Evolutionary conservation across 2,888 invertebrate species (phyloP), one percentile per base, ranked within the genome.

Genomic region (Stenodema calcarata): DNA sequence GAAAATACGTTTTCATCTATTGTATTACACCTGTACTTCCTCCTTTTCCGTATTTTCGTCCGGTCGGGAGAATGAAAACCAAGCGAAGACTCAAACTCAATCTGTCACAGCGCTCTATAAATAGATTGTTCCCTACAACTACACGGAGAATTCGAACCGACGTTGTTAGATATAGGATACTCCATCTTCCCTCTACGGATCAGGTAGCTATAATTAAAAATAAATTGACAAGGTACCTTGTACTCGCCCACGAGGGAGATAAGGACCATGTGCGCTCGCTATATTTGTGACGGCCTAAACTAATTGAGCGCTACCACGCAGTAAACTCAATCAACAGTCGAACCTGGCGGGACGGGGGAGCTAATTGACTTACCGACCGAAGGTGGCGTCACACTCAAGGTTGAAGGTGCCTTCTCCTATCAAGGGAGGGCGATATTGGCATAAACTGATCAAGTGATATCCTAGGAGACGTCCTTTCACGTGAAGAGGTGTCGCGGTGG

Each of bases 391-490:
- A 73, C 73, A 16, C 73, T 73, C 73, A 73, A 73, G 73, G 73
- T 35, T 3, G 47, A 47, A 69, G 73, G 30, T 73, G 11, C 14
- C 30, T 28, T 30, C 73, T 30, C 73, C 30, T 35, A 16, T 35
- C 28, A 14, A 12, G 28, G 16, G 30, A 30, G 30, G 35, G 73
- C 35, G 35, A 28, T 73, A 73, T 73, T 35, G 73, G 73, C 73
- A 73, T 73, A 73, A 73, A 73, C 73, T 73, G 73, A 73, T 73
- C 73, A 73, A 35, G 73, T 73, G 73, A 73, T 28, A 73, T 73
- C 73, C n/a, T 16, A 23, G 2, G 54, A 54, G 73, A 73, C 73
- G 7, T 27, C 73, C 54, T 54, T 54, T 18, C 54, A 54, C 16
- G 54, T 12, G 54, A 2, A 54, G 18, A 54, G 54, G 54, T 54